Percentiles rank a stretch among this genome's conserved stretches.
These are phyloP conservation scores for Tipula helvola DNA, from an alignment of 2,888 invertebrate species.

Conservation along the genomic window DNA sequence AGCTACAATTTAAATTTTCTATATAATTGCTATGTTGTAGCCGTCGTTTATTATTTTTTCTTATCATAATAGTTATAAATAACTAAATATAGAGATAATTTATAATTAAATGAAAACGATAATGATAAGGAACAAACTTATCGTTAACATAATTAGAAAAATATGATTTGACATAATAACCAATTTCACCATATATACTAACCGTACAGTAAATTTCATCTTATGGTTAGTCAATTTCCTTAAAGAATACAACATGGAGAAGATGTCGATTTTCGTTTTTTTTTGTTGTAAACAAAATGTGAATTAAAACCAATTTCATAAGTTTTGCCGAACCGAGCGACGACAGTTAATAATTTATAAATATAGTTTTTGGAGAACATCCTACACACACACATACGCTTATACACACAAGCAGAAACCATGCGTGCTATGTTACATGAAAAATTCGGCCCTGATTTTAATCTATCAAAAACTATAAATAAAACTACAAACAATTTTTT, in stretches of 20 bases:
- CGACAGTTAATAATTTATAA: neutral
- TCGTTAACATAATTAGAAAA: neutral
- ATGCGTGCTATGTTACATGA: neutral
- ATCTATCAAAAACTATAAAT: constrained; percentile 4
- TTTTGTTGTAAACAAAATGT: neutral
- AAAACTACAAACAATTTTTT: neutral
- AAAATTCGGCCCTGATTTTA: neutral
- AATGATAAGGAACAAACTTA: neutral
- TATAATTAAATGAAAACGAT: neutral
- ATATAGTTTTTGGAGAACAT: neutral
- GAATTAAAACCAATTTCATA: neutral
- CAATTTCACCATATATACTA: neutral
- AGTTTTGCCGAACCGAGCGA: neutral
- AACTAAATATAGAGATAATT: neutral
- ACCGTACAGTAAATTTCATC: neutral
- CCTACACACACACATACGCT: neutral
- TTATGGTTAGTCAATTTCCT: neutral
- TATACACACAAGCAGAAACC: neutral
- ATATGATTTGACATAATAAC: neutral
- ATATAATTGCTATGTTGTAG: neutral
- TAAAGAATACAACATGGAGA: neutral
- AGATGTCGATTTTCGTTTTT: neutral
- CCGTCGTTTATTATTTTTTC: neutral
- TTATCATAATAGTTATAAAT: neutral
- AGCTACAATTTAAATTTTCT: neutral